Evolutionary conservation across 1,140 invertebrate species (phyloP), one percentile per base, ranked within the genome.

Genomic region (Apocrypta bakeri): DNA sequence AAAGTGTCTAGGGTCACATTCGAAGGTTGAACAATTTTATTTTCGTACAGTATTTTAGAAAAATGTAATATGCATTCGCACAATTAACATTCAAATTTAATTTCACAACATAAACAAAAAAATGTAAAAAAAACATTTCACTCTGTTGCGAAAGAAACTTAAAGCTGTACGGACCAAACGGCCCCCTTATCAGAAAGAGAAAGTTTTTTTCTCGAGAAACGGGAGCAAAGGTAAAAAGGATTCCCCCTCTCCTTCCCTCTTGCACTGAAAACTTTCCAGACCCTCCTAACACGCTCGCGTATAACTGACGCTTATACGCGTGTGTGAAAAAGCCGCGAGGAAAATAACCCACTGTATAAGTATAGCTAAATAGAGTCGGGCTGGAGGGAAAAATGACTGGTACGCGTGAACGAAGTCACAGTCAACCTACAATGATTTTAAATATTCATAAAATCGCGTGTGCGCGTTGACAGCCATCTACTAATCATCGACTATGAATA

Each of bases 191-290:
- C 42, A 0, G n/a, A 79, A 63, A 63, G 68, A 27, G 31, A 73
- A 80, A 75, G 37, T 81, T 75, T 75, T 81, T 75, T 77, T 40
- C 21, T 37, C 7, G 61, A 14, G 21, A 42, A 81, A 69, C 37
- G 72, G 68, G 72, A 75, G 24, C 61, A 63, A 77, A 64, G 56
- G 61, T 75, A 76, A 69, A 81, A 81, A 64, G 11, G 33, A 37
- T n/a, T 14, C 4, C 33, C 24, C 63, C 63, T 8, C 56, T 12
- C 56, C 11, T 3, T 9, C 33, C 9, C 9, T 9, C 33, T 37
- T 6, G 48, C 48, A 56, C 48, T 31, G 2, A 42, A 79, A 79
- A 79, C n/a, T 79, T 72, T 48, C 33, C 17, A 33, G 40, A 56
- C n/a, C 24, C 40, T 33, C 6, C 17, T 66, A 76, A n/a, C 17